A percentile compares a stretch with the other conserved stretches of the same genome.
phyloP scores from a whole-genome alignment of 2,797 vertebrate genomes.

The Cheirogaleus major region DNA sequence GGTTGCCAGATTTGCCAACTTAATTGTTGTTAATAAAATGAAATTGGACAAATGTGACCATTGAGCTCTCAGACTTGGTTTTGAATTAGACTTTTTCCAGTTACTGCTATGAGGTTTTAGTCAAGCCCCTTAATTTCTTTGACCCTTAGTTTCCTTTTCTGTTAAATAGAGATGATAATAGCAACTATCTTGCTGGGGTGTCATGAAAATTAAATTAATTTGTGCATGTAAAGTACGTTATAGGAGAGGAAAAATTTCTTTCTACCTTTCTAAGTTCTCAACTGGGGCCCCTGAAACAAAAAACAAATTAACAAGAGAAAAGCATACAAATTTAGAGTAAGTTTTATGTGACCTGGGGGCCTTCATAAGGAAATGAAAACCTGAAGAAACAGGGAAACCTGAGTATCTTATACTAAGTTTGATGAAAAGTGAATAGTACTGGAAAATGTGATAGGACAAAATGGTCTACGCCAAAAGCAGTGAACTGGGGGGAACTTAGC shows the following conservation, averaged over 20 bases:
- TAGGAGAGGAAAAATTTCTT: background rate
- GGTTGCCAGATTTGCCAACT: background rate
- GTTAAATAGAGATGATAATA: background rate
- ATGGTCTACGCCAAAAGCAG: background rate
- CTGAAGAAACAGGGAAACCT: background rate
- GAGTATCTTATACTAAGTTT: background rate
- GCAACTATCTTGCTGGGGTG: background rate
- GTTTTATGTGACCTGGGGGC: background rate
- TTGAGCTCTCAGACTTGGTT: conserved; percentile 23
- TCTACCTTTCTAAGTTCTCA: background rate
- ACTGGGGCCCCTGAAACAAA: background rate
- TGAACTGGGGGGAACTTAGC: background rate
- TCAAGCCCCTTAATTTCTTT: background rate
- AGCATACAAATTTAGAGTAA: background rate
- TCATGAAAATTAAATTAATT: background rate
- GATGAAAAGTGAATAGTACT: background rate
- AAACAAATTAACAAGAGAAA: background rate
- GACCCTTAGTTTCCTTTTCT: background rate
- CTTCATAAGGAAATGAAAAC: background rate
- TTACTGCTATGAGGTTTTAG: background rate
- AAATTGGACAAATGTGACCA: background rate
- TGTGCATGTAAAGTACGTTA: background rate
- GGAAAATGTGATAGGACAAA: background rate
- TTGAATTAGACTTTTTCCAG: background rate
- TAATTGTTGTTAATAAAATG: background rate